phyloP scores from a whole-genome alignment of 2,113 vertebrate genomes.

The Proterorhinus semilunaris region DNA sequence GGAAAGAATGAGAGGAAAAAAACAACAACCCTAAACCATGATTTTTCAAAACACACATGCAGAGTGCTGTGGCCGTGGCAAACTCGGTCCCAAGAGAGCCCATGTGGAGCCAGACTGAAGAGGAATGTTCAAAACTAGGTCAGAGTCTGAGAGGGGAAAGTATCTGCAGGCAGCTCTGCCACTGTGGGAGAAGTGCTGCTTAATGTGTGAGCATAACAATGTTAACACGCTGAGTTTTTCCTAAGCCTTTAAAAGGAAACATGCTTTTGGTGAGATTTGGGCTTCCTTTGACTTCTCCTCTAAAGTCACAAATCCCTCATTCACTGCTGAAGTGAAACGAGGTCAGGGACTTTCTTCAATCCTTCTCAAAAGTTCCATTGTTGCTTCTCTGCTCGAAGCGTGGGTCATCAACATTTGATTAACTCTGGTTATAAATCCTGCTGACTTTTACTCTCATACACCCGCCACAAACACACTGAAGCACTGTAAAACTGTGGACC shows the following conservation, averaged over 20 bases:
- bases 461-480: constrained; percentile 12
- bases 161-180: constrained; percentile 37
- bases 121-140: constrained; percentile 74
- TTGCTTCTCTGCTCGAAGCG: constrained; percentile 28
- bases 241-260: constrained; percentile 25
- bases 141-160: constrained; percentile 38
- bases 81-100: constrained; percentile 52
- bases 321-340: constrained; percentile 19
- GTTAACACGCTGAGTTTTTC: constrained; percentile 19
- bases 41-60: constrained; percentile 4
- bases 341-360: constrained; percentile 18
- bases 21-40: constrained; percentile 7
- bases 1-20: constrained; percentile 13
- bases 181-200: constrained; percentile 8
- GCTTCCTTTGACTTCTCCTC: constrained; percentile 14
- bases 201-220: constrained; percentile 12
- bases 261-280: constrained; percentile 40
- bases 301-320: constrained; percentile 22
- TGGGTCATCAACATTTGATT: constrained; percentile 64
- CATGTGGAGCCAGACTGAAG: constrained; percentile 48
- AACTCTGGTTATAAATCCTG: constrained; percentile 54
- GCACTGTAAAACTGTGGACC: constrained; percentile 51
- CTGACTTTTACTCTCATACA: constrained; percentile 6
- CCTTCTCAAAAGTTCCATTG: constrained; percentile 39
- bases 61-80: constrained; percentile 17